phyloP scores from a whole-genome alignment of 2,888 invertebrate species.

The Horisme vitalbata region DNA sequence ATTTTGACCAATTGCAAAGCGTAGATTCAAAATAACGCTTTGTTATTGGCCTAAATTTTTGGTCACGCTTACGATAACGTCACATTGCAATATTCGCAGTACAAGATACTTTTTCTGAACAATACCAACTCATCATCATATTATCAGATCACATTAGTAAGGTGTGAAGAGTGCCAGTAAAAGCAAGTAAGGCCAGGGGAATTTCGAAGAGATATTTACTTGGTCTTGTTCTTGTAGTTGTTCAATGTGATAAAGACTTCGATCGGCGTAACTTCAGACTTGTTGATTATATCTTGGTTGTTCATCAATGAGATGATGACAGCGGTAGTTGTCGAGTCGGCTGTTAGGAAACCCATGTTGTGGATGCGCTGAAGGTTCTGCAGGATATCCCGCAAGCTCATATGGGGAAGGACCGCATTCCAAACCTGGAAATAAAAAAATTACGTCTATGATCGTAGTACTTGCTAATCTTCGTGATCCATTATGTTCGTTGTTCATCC shows the following conservation, averaged over 20 bases:
- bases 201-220: conserved; percentile 64
- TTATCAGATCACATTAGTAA: too few relatives aligned
- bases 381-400: conserved; percentile 78
- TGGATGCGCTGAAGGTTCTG: conserved; percentile 83
- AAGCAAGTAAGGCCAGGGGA: neutral
- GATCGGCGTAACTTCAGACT: conserved; percentile 68
- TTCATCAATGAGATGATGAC: conserved; percentile 78
- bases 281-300: conserved; percentile 69
- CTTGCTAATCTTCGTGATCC: too few relatives aligned
- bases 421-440: conserved; percentile 76
- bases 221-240: conserved; percentile 85
- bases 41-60: too few relatives aligned
- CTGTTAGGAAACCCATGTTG: conserved; percentile 83
- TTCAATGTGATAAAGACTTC: conserved; percentile 83
- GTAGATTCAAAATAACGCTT: too few relatives aligned
- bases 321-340: conserved; percentile 72
- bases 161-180: too few relatives aligned
- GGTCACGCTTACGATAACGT: too few relatives aligned
- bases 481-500: too few relatives aligned
- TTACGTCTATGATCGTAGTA: too few relatives aligned
- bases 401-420: conserved; percentile 81
- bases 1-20: too few relatives aligned
- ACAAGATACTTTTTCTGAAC: too few relatives aligned
- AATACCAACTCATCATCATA: too few relatives aligned
- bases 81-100: too few relatives aligned